Evolutionary conservation across 2,113 vertebrate species (phyloP).

Genomic region (Muscicapa adusta): DNA sequence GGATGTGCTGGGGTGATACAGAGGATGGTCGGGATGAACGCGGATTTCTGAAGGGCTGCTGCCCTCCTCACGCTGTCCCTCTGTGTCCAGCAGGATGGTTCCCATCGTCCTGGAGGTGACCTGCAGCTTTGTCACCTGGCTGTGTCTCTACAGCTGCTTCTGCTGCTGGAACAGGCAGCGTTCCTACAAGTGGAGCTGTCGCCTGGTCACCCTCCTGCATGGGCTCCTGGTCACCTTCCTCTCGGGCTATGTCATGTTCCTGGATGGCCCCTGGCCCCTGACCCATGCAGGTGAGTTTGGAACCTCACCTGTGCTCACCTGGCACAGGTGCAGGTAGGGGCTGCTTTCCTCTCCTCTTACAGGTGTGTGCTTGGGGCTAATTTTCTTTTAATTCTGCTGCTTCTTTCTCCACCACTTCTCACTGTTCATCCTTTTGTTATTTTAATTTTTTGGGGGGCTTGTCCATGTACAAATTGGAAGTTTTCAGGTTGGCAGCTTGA

Average conservation of each 20-base stretch:
- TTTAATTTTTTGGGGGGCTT: no score
- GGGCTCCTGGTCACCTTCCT: conserved; percentile 78
- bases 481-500: background rate
- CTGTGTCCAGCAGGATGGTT: conserved; percentile 58
- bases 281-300: conserved; percentile 78
- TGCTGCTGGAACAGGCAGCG: conserved; percentile 64
- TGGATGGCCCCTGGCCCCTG: conserved; percentile 89
- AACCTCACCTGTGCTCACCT: background rate
- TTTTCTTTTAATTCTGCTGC: background rate
- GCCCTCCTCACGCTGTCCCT: fast-evolving
- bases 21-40: fast-evolving
- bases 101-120: conserved; percentile 59
- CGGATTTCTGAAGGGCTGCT: background rate
- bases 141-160: conserved; percentile 73
- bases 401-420: background rate
- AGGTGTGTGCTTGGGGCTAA: background rate
- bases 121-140: conserved; percentile 77
- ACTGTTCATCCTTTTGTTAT: fast-evolving
- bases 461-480: fast-evolving
- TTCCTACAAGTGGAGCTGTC: conserved; percentile 84
- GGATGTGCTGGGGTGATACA: fast-evolving
- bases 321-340: background rate
- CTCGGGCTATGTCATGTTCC: conserved; percentile 78
- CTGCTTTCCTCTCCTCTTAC: background rate
- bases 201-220: conserved; percentile 84